Evolutionary conservation across 2,888 invertebrate species (phyloP), one percentile per base, ranked within the genome.

Genomic region (Tetrapedia diversipes): DNA sequence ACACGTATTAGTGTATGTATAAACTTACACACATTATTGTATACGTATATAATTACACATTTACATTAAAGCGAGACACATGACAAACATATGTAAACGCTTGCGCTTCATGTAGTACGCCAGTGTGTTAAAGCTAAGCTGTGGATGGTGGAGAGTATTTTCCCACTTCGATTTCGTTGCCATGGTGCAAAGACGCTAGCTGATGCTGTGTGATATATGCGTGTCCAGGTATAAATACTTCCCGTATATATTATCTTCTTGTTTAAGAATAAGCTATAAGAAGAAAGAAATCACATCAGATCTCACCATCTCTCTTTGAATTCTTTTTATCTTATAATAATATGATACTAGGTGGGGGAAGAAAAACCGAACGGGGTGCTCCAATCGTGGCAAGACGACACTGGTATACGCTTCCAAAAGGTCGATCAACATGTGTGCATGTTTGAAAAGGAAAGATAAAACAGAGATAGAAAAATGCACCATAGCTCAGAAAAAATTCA

Each of bases 371-470:
- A 22, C 14, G 32, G 24, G 37, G 54, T 22, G 54, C 54, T 32
- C 29, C 43, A 43, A 1, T 8, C 29, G 19, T 43, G 2, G 29
- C n/a, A n/a, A 4, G 41, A 59, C 59, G 32, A 29, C 43, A 59
- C 59, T 54, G 60, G 39, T 27, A 47, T 51, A 76, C 54, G 60
- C 51, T 67, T 71, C 39, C 22, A 43, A 63, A 32, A 64, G 63
- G 37, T 66, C 47, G 72, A 72, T 72, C 59, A 66, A 73, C 67
- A 63, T 32, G 32, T 56, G 47, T 76, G 56, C 72, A 1, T 37
- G 47, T 34, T 37, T 45, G 2, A 34, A 16, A 34, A 19, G 10
- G n/a, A 53, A 57, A 57, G 47, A 41, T 64, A 56, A 39, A 49
- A 53, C 47, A 47, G 10, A 32, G 14, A 56, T 39, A 41, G 41